Conservation (phyloP, 30 jellyfish, hydroid and myxozoan species). For the Pseudorhiza aurosa region DNA sequence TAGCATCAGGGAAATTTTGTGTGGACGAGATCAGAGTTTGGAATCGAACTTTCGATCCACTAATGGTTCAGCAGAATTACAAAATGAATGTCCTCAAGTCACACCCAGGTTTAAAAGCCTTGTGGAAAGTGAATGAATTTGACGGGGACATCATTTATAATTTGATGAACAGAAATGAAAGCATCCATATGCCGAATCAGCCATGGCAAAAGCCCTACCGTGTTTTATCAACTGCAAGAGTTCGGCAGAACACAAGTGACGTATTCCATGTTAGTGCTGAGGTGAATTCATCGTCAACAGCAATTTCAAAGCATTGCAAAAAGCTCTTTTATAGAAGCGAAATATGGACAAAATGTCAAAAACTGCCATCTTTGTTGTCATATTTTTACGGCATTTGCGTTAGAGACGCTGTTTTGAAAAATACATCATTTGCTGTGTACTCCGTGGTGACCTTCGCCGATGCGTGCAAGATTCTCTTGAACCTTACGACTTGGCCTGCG, state of each 20-base stretch:
- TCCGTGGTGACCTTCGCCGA: conserved; percentile 50
- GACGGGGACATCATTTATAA: conserved; percentile 40
- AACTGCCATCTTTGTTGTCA: conserved; percentile 10
- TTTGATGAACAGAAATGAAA: conserved; percentile 13
- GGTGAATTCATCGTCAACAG: not conserved
- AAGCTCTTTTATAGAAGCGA: conserved; percentile 30
- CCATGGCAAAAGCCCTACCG: conserved; percentile 67
- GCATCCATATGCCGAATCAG: conserved; percentile 14
- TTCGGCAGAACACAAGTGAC: conserved; percentile 18
- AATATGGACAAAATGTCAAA: conserved; percentile 27
- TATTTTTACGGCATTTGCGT: conserved; percentile 53
- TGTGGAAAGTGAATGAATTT: conserved; percentile 57
- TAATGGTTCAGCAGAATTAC: conserved; percentile 59
- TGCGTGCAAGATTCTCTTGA: conserved; percentile 20
- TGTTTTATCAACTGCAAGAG: conserved; percentile 24
- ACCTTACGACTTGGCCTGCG: conserved; percentile 64
- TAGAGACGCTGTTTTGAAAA: conserved; percentile 24
- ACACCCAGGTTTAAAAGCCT: conserved; percentile 31
- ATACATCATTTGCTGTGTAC: conserved; percentile 17
- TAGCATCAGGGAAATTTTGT: conserved; percentile 15
- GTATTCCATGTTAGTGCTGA: not conserved
- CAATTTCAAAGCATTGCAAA: conserved; percentile 29
- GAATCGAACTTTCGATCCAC: conserved; percentile 59
- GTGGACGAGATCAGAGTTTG: conserved; percentile 60
- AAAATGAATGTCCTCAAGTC: conserved; percentile 40